Conservation (phyloP, 1,140 invertebrate genomes). For the Papilio polyxenes region DNA sequence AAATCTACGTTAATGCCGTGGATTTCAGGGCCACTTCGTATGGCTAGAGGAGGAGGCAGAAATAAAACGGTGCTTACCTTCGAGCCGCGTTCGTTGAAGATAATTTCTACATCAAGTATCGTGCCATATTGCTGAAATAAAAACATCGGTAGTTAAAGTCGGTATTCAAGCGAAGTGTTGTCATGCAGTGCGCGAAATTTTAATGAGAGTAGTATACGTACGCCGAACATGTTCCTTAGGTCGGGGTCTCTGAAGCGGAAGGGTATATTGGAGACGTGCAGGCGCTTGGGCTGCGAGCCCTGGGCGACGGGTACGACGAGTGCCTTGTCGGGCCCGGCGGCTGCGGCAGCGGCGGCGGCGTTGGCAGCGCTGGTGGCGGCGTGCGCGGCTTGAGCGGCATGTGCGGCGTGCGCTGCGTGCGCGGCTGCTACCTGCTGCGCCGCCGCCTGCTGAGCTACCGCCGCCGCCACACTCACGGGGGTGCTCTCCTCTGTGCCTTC, state of each 20-base stretch:
- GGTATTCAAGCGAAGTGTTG: conserved; percentile 48
- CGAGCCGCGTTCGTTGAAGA: conserved; percentile 99
- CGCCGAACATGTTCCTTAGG: conserved; percentile 98
- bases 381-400: conserved; percentile 85
- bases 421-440: conserved; percentile 85
- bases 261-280: conserved; percentile 99
- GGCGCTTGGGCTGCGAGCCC: conserved; percentile 88
- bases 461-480: conserved; percentile 66
- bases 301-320: conserved; percentile 73
- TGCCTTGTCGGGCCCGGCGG: conserved; percentile 60
- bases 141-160: conserved; percentile 66
- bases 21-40: conserved; percentile 68
- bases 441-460: conserved; percentile 62
- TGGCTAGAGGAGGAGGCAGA: conserved; percentile 40
- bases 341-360: conserved; percentile 83
- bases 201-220: conserved; percentile 82
- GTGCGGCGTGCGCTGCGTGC: conserved; percentile 84
- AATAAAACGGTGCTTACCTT: conserved; percentile 90
- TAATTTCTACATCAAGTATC: conserved; percentile 99
- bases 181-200: conserved; percentile 57
- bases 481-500: conserved; percentile 68
- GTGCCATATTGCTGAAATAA: conserved; percentile 97
- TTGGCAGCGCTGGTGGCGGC: conserved; percentile 81
- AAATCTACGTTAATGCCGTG: conserved; percentile 50
- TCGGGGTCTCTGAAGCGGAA: conserved; percentile 99